phyloP scores from a whole-genome alignment of 2,797 vertebrate species.

The Melanogrammus aeglefinus region DNA sequence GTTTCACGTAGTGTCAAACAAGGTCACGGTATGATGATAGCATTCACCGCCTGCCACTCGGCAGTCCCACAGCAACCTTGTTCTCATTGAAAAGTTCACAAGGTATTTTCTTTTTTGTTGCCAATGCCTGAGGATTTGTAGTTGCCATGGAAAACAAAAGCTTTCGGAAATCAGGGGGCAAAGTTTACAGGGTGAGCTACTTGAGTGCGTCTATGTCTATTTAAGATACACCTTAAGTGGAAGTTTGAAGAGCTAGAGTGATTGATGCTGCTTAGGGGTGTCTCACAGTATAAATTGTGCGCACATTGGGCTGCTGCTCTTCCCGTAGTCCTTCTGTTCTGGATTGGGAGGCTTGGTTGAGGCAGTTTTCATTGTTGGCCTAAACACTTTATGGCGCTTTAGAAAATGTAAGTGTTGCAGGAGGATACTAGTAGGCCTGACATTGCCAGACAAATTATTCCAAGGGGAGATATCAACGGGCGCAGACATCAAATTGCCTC shows the following conservation, averaged over 20 bases:
- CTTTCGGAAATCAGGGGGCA: conserved; percentile 47
- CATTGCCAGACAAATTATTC: too few species aligned
- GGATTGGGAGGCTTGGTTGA: background rate
- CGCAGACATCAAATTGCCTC: too few species aligned
- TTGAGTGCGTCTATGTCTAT: conserved; percentile 32
- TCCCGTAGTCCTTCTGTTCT: background rate
- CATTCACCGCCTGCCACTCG: conserved; percentile 54
- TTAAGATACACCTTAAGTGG: conserved; percentile 27
- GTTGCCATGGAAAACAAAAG: conserved; percentile 69
- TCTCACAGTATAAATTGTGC: conserved; percentile 18
- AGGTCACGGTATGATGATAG: conserved; percentile 52
- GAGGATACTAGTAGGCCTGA: background rate
- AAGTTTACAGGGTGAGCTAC: conserved; percentile 31
- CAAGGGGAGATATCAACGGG: too few species aligned
- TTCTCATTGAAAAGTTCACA: conserved; percentile 66
- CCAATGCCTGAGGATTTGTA: conserved; percentile 54
- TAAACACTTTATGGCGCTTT: background rate
- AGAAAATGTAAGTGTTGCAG: background rate
- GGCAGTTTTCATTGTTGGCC: background rate
- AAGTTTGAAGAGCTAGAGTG: conserved; percentile 45
- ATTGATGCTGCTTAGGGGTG: conserved; percentile 14
- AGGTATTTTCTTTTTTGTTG: conserved; percentile 52
- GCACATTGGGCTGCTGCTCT: background rate
- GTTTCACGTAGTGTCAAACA: conserved; percentile 32
- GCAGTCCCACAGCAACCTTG: conserved; percentile 53